Conservation (phyloP, 2,797 vertebrate genomes). For the Poeciliopsis turneri region DNA sequence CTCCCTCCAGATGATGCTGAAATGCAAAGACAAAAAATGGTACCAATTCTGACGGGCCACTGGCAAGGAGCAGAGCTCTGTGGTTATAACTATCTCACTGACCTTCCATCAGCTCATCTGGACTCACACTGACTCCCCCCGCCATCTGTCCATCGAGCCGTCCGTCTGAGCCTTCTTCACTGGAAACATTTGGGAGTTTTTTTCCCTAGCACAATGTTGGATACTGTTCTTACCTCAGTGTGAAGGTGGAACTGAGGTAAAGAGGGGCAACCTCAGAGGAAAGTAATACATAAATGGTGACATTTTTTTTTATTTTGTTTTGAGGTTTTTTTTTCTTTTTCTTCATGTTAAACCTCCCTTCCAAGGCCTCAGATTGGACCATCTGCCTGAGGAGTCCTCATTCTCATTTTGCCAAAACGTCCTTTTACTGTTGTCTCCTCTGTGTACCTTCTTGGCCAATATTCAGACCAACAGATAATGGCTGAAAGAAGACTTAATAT, state of each 20-base stretch:
- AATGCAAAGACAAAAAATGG: conserved; percentile 99
- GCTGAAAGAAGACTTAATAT: conserved; percentile 52
- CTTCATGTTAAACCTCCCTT: conserved; percentile 66
- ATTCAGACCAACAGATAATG: conserved; percentile 78
- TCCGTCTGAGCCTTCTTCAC: conserved; percentile 80
- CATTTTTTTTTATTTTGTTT: conserved; percentile 42
- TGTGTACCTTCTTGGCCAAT: conserved; percentile 50
- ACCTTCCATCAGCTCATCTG: conserved; percentile 76
- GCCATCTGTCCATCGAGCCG: conserved; percentile 75
- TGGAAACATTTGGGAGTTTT: conserved; percentile 82
- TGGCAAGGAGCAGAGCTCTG: conserved; percentile 44
- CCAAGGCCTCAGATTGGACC: conserved; percentile 50
- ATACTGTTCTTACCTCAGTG: conserved; percentile 91
- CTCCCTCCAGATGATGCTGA: conserved; percentile 94
- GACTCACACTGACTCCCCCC: conserved; percentile 75
- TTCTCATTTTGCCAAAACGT: conserved; percentile 86
- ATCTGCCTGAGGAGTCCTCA: conserved; percentile 80
- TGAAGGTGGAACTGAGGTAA: conserved; percentile 84
- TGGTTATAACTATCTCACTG: conserved; percentile 45
- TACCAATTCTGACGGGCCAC: conserved; percentile 93
- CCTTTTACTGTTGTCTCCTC: conserved; percentile 81
- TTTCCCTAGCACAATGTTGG: conserved; percentile 91
- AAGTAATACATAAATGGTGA: conserved; percentile 67
- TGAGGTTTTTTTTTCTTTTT: conserved; percentile 35
- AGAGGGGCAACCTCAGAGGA: conserved; percentile 70